Evolutionary conservation across 2,888 invertebrate genomes (phyloP), one percentile per base, ranked within the genome.

Genomic region (Norana najaformis): DNA sequence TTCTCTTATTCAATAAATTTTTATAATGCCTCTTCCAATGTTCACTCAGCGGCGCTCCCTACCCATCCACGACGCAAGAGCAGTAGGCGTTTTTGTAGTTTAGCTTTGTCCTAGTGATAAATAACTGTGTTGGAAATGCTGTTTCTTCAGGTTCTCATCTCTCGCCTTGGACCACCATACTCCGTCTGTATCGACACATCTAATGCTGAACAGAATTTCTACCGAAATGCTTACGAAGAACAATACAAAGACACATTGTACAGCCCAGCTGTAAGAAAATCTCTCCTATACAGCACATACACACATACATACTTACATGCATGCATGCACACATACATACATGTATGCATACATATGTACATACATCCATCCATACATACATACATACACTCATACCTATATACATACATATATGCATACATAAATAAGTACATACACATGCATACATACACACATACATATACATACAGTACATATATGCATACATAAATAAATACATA

Each of bases 201-300:
- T n/a, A 53, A 91, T 14, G 23, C 34, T 6, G 37, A 89, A 16
- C 35, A 47, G 11, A 30, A 83, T 41, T 20, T 88, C 30, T 30
- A 83, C 36, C 11, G 37, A n/a, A 91, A 91, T 83, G 89, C 89
- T 23, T 91, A 89, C 89, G 88, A 91, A 83, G 91, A 91, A 34
- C 41, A 88, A 34, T 91, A 90, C 82, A 89, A 89, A 20, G 89
- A 89, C 41, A 90, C 91, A 18, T 85, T 69, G 20, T 91, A 91
- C 88, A 90, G 88, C 30, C 69, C 89, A 38, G 88, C 37, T n/a
- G 90, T 90, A 36, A 41, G 39, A 53, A 53, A 30, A 30, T 30
- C 11, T n/a, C n/a, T n/a, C n/a, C n/a, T n/a, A n/a, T n/a, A n/a
- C n/a, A n/a, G n/a, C n/a, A n/a, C n/a, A n/a, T n/a, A n/a, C n/a